Conservation (phyloP, 2,113 vertebrate species). For the Lepus europaeus region DNA sequence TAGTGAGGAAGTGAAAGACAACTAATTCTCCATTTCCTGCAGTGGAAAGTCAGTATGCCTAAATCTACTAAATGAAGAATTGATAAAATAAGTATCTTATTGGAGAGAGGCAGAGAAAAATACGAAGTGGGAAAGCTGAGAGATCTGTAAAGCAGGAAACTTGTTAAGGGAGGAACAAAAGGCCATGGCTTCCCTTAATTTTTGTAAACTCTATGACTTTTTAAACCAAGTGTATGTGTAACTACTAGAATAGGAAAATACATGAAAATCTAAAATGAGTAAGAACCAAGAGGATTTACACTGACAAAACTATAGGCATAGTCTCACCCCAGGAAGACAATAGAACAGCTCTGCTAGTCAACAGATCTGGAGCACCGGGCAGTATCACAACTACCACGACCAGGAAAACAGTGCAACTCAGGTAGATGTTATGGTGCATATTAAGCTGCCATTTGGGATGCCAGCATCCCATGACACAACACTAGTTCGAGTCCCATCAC, state of each 20-base stretch:
- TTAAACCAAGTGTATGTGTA: background rate
- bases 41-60: background rate
- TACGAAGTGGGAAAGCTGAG: background rate
- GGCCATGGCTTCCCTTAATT: background rate
- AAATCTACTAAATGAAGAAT: constrained; percentile 13
- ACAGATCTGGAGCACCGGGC: background rate
- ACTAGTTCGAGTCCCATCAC: no score
- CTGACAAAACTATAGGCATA: background rate
- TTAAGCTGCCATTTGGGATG: no score
- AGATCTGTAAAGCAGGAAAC: background rate
- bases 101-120: background rate
- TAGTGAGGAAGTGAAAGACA: background rate
- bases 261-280: background rate
- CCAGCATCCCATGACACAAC: no score
- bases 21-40: background rate
- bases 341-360: background rate
- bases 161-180: background rate
- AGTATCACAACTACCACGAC: background rate
- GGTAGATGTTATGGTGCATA: no score
- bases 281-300: background rate
- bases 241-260: background rate
- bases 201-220: background rate
- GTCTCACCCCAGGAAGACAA: background rate
- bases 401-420: background rate
- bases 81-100: background rate